phyloP scores from a whole-genome alignment of 2,888 invertebrate genomes.

The Diaprepes abbreviatus region DNA sequence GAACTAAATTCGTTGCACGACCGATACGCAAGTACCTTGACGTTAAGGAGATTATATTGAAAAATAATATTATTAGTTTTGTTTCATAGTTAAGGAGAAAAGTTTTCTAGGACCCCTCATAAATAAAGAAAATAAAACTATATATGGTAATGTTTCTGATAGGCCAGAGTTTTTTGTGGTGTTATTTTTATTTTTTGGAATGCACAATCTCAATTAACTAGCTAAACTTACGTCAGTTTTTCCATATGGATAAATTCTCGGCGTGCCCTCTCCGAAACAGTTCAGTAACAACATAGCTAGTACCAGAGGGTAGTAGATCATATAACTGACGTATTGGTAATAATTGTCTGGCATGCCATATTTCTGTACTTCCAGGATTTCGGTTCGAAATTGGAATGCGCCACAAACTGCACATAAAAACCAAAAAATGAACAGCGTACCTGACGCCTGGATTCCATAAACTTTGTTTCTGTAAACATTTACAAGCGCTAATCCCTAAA shows the following conservation, averaged over 20 bases:
- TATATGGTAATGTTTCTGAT: not conserved
- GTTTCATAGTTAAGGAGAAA: too few species aligned
- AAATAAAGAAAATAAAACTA: not conserved
- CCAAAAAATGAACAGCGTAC: constrained; percentile 72
- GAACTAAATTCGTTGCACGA: too few species aligned
- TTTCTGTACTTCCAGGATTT: constrained; percentile 42
- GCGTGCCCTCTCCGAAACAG: constrained; percentile 63
- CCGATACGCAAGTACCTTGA: too few species aligned
- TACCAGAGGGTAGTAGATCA: constrained; percentile 64
- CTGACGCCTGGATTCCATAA: constrained; percentile 71
- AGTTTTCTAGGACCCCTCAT: too few species aligned
- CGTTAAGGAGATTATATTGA: too few species aligned
- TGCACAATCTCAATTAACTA: too few species aligned
- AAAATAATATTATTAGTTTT: too few species aligned
- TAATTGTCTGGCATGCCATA: constrained; percentile 11
- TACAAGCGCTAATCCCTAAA: constrained; percentile 47
- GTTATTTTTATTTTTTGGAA: too few species aligned
- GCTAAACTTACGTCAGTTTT: constrained; percentile 44
- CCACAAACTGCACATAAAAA: constrained; percentile 67
- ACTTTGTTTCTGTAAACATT: constrained; percentile 68
- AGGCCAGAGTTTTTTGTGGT: not conserved
- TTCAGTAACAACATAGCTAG: constrained; percentile 61
- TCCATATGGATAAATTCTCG: constrained; percentile 53
- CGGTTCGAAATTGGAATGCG: constrained; percentile 51
- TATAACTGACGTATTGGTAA: constrained; percentile 56